Conservation (phyloP, 2,888 invertebrate species). For the Lasioglossum oenotherae region DNA sequence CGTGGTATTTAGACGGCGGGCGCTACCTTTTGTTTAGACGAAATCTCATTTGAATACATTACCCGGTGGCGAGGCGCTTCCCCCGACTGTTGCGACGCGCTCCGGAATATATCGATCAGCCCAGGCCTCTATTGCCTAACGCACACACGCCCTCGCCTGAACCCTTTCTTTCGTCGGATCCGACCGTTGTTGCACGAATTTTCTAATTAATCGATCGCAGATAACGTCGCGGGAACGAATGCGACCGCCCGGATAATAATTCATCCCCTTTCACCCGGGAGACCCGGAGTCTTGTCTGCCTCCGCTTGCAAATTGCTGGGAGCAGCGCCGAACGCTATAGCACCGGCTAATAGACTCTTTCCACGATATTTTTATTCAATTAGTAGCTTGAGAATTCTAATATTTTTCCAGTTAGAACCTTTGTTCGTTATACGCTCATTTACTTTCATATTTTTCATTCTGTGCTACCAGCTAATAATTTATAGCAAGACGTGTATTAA, state of each 20-base stretch:
- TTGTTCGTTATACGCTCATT: neutral
- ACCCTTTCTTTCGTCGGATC: conserved; percentile 18
- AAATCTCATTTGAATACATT: conserved; percentile 78
- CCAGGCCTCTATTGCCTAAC: conserved; percentile 9
- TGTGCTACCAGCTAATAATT: neutral
- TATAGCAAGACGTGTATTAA: neutral
- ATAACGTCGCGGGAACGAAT: conserved; percentile 39
- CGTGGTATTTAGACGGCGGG: conserved; percentile 74
- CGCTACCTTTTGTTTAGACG: conserved; percentile 75
- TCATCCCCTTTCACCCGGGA: conserved; percentile 43
- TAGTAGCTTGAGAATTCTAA: neutral
- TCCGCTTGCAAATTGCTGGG: neutral
- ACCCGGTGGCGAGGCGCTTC: conserved; percentile 53
- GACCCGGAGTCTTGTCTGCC: conserved; percentile 11
- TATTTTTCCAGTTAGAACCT: neutral
- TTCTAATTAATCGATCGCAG: conserved; percentile 61
- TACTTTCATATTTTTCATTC: neutral
- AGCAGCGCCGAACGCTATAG: neutral
- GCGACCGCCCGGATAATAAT: conserved; percentile 40
- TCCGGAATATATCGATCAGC: conserved; percentile 57
- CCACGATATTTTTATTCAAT: neutral
- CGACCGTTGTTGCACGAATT: conserved; percentile 38
- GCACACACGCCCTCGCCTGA: conserved; percentile 24
- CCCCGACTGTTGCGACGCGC: conserved; percentile 11
- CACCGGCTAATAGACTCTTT: neutral